Conservation (phyloP, 2,888 invertebrate species). For the Ormyrus thymus region DNA sequence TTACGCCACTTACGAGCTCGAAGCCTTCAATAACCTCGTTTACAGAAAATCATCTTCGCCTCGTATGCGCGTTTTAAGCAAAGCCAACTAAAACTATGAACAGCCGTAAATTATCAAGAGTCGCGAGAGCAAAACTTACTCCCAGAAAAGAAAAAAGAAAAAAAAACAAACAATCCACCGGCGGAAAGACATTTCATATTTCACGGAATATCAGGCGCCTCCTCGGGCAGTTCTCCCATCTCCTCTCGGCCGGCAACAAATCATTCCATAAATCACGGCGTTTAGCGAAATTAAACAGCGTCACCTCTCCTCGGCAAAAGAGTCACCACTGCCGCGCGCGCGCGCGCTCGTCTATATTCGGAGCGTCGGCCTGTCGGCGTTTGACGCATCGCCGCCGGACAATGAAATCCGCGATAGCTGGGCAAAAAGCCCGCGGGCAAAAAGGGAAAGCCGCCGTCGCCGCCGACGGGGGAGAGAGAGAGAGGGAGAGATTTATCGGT, state of each 20-base stretch:
- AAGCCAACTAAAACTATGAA: too few species aligned
- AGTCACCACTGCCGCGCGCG: neutral
- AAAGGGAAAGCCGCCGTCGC: neutral
- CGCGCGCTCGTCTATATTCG: neutral
- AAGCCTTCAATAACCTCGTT: too few species aligned
- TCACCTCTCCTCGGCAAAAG: neutral
- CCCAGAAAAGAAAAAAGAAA: too few species aligned
- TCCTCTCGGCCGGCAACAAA: slow-evolving; percentile 3
- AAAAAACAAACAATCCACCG: neutral
- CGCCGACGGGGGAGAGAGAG: neutral
- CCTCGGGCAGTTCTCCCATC: slow-evolving; percentile 8
- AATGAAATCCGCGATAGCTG: neutral
- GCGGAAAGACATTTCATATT: neutral
- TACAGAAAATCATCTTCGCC: too few species aligned
- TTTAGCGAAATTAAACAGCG: slow-evolving; percentile 15
- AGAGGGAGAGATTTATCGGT: neutral
- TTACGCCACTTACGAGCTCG: too few species aligned
- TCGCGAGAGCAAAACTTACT: too few species aligned
- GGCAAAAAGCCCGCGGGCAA: neutral
- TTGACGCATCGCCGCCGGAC: neutral
- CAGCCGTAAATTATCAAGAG: too few species aligned
- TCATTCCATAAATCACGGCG: slow-evolving; percentile 41
- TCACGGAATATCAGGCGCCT: slow-evolving; percentile 4
- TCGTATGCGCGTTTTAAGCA: too few species aligned
- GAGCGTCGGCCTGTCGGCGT: neutral